These are phyloP conservation scores for Drosophila picticornis DNA, from an alignment of 2,888 invertebrate species.

Conservation along the genomic window DNA sequence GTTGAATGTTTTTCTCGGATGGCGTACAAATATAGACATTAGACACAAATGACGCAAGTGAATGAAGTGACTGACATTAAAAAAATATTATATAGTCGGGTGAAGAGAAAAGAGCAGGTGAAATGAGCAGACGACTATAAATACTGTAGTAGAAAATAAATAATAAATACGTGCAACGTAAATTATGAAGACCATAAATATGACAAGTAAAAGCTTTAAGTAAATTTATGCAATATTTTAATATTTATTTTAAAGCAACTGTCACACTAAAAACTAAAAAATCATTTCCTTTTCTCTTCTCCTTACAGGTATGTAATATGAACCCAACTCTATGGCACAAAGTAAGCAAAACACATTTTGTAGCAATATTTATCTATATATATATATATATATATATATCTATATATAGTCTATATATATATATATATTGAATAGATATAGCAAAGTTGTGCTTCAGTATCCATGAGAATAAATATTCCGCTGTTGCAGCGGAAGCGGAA, in stretches of 20 bases:
- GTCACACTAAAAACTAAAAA: constrained; percentile 21
- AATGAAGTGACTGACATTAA: constrained; percentile 18
- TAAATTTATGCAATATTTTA: background rate
- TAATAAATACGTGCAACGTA: background rate
- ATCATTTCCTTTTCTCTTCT: constrained; percentile 2
- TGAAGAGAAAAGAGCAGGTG: background rate
- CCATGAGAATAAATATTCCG: background rate
- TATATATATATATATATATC: background rate
- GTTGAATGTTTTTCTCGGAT: constrained; percentile 17
- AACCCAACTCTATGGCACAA: background rate
- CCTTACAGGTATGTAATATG: constrained; percentile 48
- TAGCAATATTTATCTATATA: background rate
- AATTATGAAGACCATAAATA: background rate
- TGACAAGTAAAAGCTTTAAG: background rate
- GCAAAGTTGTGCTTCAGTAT: constrained; percentile 26
- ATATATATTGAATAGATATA: background rate
- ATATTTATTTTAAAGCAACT: background rate
- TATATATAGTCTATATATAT: background rate
- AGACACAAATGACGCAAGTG: constrained; percentile 19
- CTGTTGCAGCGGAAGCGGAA: constrained; percentile 46
- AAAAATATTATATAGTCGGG: constrained; percentile 3
- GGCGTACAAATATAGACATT: constrained; percentile 36
- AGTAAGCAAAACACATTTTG: constrained; percentile 18
- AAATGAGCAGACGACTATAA: constrained; percentile 1
- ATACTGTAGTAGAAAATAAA: background rate